Percentiles rank a stretch among this genome's conserved stretches.
These are phyloP conservation scores for Heliconius hortense DNA, from an alignment of 2,888 invertebrate genomes.

Conservation along the genomic window DNA sequence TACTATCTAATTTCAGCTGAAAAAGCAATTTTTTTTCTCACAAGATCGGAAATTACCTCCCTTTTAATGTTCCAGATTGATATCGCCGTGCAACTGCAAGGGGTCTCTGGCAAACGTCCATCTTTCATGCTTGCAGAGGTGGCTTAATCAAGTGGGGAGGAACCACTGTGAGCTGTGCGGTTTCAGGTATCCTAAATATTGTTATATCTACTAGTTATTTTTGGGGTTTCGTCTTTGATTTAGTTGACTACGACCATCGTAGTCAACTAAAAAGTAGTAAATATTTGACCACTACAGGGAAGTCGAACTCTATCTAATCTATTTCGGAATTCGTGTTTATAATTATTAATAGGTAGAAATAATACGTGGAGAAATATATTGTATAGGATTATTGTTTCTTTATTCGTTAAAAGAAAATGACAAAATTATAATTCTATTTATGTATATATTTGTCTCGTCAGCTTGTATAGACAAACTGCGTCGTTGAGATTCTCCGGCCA, in stretches of 20 bases:
- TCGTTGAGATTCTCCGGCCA: too few species aligned
- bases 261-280: too few species aligned
- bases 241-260: background rate
- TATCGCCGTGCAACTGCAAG: conserved; percentile 86
- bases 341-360: too few species aligned
- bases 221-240: background rate
- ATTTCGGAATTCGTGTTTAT: too few species aligned
- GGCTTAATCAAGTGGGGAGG: conserved; percentile 86
- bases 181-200: conserved; percentile 71
- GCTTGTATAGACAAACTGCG: too few species aligned
- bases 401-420: too few species aligned
- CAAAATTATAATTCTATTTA: too few species aligned
- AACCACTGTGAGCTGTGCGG: conserved; percentile 87
- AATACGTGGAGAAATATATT: too few species aligned
- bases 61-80: conserved; percentile 65
- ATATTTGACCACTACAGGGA: too few species aligned
- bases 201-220: conserved; percentile 1
- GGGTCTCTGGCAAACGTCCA: conserved; percentile 87
- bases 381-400: too few species aligned
- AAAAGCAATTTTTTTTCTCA: background rate
- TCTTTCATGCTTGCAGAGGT: conserved; percentile 85
- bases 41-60: conserved; percentile 10
- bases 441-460: too few species aligned
- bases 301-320: too few species aligned
- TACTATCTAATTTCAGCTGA: background rate